Conservation (phyloP, 2,888 invertebrate genomes). For the Brenthis daphne region DNA sequence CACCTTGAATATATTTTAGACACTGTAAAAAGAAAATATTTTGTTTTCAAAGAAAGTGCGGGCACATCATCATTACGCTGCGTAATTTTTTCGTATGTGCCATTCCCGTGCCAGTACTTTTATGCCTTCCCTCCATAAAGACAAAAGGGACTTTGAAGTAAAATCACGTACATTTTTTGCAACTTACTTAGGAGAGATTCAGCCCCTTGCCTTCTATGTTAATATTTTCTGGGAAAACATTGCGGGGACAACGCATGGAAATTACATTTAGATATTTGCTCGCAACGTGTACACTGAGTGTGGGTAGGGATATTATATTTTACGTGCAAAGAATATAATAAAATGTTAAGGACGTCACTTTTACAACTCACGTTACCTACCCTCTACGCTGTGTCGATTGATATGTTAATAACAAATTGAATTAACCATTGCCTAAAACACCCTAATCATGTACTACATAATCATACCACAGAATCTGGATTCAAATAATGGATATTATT, state of each 20-base stretch:
- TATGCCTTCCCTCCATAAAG: slow-evolving; percentile 80
- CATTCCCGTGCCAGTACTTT: slow-evolving; percentile 79
- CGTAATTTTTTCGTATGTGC: slow-evolving; percentile 81
- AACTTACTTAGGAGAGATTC: slow-evolving; percentile 82
- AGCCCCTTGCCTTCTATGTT: slow-evolving; percentile 81
- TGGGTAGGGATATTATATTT: slow-evolving; percentile 81
- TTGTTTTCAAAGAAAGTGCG: slow-evolving; percentile 75
- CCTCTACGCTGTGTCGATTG: slow-evolving; percentile 54
- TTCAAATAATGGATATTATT: slow-evolving; percentile 20
- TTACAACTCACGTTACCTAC: slow-evolving; percentile 39
- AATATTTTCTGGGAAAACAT: slow-evolving; percentile 82
- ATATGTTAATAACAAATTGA: slow-evolving; percentile 74
- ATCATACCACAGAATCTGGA: slow-evolving; percentile 4
- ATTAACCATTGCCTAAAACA: slow-evolving; percentile 55
- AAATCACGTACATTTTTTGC: slow-evolving; percentile 83
- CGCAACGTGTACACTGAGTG: slow-evolving; percentile 76
- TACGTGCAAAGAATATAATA: slow-evolving; percentile 81
- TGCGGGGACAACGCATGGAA: slow-evolving; percentile 82
- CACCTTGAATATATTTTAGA: slow-evolving; percentile 70
- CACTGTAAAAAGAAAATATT: slow-evolving; percentile 76
- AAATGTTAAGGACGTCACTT: slow-evolving; percentile 73
- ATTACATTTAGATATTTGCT: slow-evolving; percentile 82
- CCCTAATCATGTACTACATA: slow-evolving; percentile 7
- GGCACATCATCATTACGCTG: slow-evolving; percentile 80
- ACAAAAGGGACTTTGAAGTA: slow-evolving; percentile 83